These are phyloP conservation scores for Trinorchestia longiramus DNA, from an alignment of 1,140 invertebrate species.

Conservation along the genomic window DNA sequence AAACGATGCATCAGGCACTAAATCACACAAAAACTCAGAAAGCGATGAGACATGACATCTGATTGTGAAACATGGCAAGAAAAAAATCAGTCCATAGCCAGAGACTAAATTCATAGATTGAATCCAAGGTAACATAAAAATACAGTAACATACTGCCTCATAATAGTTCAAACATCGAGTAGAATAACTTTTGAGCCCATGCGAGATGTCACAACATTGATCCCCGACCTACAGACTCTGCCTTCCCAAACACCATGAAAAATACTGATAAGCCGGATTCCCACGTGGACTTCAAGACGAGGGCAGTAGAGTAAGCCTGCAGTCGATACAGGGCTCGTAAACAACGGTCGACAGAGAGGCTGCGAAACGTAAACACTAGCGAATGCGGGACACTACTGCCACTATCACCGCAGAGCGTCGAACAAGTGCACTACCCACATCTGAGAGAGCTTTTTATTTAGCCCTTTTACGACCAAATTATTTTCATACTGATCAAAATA, in stretches of 20 bases:
- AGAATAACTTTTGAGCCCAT: not conserved
- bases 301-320: not conserved
- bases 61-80: not conserved
- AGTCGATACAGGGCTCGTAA: constrained; percentile 19
- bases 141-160: not conserved
- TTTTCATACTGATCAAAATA: not conserved
- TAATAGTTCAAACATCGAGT: not conserved
- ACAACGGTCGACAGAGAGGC: not conserved
- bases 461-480: not conserved
- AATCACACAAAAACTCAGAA: not conserved
- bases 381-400: not conserved
- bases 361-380: not conserved
- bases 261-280: not conserved
- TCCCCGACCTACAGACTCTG: not conserved
- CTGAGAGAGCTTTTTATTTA: not conserved
- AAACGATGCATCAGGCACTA: not conserved
- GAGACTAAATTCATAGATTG: not conserved
- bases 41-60: not conserved
- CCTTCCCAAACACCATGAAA: not conserved
- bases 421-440: not conserved
- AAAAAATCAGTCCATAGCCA: not conserved
- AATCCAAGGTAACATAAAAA: not conserved
- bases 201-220: not conserved
- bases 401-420: not conserved
- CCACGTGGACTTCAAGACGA: not conserved